A percentile compares a stretch with the other conserved stretches of the same genome.
Evolutionary conservation across 2,113 vertebrate species (phyloP).

Genomic region (Ptilonorhynchus violaceus): DNA sequence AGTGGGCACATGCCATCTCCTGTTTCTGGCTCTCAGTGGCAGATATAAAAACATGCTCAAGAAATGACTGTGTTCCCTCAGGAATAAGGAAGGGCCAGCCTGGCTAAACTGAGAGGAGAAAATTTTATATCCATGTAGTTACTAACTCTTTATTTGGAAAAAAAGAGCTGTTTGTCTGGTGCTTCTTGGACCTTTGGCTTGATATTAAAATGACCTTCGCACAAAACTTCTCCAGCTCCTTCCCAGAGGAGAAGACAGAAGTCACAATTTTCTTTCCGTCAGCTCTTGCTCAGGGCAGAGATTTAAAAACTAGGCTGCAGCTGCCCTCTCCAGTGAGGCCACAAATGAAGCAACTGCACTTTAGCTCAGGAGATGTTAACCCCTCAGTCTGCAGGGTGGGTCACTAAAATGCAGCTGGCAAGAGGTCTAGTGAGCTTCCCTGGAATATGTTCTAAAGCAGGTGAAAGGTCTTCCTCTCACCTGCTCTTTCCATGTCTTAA

Average conservation of each 20-base stretch:
- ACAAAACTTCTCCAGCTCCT: not conserved
- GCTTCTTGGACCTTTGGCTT: slow-evolving; percentile 8
- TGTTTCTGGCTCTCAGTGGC: not conserved
- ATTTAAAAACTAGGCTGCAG: not conserved
- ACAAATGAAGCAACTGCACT: not conserved
- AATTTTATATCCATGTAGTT: not conserved
- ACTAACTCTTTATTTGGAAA: slow-evolving; percentile 47
- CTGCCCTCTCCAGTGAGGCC: not conserved
- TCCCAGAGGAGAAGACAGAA: slow-evolving; percentile 24
- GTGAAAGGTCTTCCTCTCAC: not conserved
- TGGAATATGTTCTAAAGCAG: not conserved
- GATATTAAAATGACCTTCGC: not conserved
- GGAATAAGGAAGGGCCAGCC: slow-evolving; percentile 9
- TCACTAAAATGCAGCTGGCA: not conserved
- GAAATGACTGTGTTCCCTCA: slow-evolving; percentile 16
- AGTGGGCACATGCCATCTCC: not conserved
- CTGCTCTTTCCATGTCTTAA: not conserved
- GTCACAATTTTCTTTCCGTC: not conserved
- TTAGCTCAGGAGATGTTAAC: not conserved
- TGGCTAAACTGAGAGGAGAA: slow-evolving; percentile 22
- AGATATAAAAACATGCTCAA: slow-evolving; percentile 16
- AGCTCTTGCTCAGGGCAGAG: not conserved
- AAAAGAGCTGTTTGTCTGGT: not conserved
- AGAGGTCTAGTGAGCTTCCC: not conserved
- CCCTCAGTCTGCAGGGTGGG: not conserved